phyloP scores from a whole-genome alignment of 2,888 invertebrate species.

The Pyrocoelia pectoralis region DNA sequence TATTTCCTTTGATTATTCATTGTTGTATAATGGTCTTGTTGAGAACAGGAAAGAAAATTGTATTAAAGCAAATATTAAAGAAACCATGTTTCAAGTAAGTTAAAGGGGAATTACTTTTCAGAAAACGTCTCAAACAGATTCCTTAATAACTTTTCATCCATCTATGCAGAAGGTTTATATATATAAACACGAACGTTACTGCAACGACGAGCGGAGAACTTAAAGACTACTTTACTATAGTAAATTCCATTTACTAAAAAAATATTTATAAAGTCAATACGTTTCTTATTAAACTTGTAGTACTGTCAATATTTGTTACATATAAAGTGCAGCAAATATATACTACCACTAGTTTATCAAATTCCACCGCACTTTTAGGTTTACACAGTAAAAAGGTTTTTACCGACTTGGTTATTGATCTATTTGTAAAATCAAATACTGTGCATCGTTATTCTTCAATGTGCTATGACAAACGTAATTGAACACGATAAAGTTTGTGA shows the following conservation, averaged over 20 bases:
- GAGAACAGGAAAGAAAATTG: neutral
- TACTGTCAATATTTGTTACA: neutral
- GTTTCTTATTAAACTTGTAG: neutral
- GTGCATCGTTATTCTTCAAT: too few relatives aligned
- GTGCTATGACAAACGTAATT: too few relatives aligned
- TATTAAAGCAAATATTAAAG: constrained; percentile 5
- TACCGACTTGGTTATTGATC: too few relatives aligned
- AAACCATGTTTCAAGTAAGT: neutral
- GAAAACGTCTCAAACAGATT: constrained; percentile 8
- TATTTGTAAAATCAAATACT: too few relatives aligned
- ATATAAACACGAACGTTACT: neutral
- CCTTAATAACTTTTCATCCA: neutral
- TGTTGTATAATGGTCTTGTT: neutral
- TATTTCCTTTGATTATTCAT: constrained; percentile 2
- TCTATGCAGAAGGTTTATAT: constrained; percentile 1
- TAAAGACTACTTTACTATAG: neutral
- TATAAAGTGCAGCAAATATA: neutral
- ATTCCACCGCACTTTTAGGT: too few relatives aligned
- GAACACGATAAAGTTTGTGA: too few relatives aligned
- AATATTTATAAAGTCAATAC: neutral
- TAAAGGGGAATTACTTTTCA: neutral
- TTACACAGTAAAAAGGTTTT: too few relatives aligned
- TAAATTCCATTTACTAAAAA: neutral
- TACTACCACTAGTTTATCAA: too few relatives aligned
- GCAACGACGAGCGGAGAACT: neutral